These are phyloP conservation scores for Pimpla rufipes DNA, from an alignment of 2,888 invertebrate species.

Conservation along the genomic window DNA sequence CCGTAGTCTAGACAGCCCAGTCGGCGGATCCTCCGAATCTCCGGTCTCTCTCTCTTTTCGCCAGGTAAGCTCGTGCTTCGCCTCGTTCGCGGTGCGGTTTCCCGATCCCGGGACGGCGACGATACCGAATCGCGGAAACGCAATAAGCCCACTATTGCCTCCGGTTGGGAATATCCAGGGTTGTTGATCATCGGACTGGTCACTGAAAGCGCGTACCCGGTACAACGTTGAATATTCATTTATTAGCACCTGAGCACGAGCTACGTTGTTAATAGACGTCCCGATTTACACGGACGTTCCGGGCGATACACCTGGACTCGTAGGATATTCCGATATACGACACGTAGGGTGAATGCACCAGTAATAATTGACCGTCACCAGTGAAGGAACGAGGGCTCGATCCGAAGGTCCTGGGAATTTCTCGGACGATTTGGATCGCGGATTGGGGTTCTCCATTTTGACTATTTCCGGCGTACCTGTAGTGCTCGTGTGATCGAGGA, in stretches of 20 bases:
- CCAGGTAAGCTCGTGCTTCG: slow-evolving; percentile 57
- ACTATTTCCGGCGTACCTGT: too few species aligned
- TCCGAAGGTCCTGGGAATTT: too few species aligned
- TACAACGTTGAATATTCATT: not conserved
- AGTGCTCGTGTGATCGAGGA: too few species aligned
- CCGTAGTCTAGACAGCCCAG: slow-evolving; percentile 57
- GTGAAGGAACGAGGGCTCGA: too few species aligned
- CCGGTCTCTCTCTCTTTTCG: slow-evolving; percentile 6
- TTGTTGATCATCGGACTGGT: slow-evolving; percentile 13
- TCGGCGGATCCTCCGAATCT: slow-evolving; percentile 54
- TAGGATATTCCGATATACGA: not conserved
- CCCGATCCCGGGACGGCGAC: not conserved
- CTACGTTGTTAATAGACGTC: not conserved
- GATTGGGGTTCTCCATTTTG: too few species aligned
- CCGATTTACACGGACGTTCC: not conserved
- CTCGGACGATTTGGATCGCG: too few species aligned
- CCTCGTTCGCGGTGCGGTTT: not conserved
- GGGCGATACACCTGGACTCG: too few species aligned
- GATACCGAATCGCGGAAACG: not conserved
- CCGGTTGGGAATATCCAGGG: not conserved
- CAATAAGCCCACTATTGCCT: not conserved
- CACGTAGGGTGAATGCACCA: too few species aligned
- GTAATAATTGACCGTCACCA: too few species aligned
- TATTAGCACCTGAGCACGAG: slow-evolving; percentile 20
- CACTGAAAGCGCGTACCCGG: not conserved